Conservation (phyloP, 2,113 vertebrate genomes). For the Montifringilla adamsi region DNA sequence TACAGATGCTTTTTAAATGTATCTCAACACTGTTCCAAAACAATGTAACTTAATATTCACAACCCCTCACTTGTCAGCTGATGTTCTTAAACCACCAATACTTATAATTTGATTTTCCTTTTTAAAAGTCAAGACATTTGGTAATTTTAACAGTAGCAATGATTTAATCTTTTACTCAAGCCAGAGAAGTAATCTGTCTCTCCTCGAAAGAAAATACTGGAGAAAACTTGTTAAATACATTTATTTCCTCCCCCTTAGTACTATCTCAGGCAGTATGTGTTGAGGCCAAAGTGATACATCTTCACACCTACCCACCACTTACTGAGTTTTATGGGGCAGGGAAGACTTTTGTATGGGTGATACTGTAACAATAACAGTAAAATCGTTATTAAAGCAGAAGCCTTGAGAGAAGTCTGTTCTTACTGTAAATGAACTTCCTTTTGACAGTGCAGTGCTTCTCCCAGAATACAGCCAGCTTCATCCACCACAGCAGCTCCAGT, state of each 20-base stretch:
- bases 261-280: fast-evolving
- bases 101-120: neutral
- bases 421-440: constrained; percentile 88
- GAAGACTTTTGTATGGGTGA: neutral
- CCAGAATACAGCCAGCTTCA: constrained; percentile 81
- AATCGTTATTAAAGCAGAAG: neutral
- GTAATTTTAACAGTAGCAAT: neutral
- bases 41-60: neutral
- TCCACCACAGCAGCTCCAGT: constrained; percentile 93
- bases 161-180: neutral
- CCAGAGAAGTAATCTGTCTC: neutral
- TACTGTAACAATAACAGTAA: neutral
- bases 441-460: constrained; percentile 89
- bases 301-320: neutral
- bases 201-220: neutral
- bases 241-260: neutral
- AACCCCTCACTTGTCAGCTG: neutral
- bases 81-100: neutral
- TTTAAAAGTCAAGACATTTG: neutral
- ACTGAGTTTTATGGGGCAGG: neutral
- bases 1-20: neutral
- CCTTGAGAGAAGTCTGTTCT: neutral
- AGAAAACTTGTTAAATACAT: neutral
- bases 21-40: neutral
- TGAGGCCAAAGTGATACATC: fast-evolving